Percentiles rank a stretch among this genome's conserved stretches.
Conservation (phyloP, 2,797 vertebrate species). For the Cirrhinus mrigala region DNA sequence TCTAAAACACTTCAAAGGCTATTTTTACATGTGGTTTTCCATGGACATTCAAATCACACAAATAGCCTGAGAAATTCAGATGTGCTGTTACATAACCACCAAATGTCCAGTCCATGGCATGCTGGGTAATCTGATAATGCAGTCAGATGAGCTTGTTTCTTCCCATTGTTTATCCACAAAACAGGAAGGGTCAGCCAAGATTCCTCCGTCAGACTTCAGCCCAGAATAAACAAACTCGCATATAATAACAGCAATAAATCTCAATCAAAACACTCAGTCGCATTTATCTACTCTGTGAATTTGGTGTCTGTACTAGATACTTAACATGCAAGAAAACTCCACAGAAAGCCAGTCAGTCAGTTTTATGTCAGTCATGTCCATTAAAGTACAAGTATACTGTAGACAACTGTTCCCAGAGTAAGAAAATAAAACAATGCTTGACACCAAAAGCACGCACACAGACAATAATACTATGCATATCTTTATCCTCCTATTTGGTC, state of each 20-base stretch:
- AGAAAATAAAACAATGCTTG: neutral
- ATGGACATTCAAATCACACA: conserved; percentile 61
- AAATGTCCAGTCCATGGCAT: conserved; percentile 66
- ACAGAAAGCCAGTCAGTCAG: neutral
- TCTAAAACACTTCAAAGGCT: conserved; percentile 12
- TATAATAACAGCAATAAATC: neutral
- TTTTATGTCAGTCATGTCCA: neutral
- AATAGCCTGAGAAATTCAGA: conserved; percentile 75
- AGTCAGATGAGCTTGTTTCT: conserved; percentile 66
- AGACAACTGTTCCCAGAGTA: neutral
- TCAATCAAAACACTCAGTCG: conserved; percentile 12
- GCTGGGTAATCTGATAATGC: conserved; percentile 70
- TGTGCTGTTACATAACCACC: conserved; percentile 73
- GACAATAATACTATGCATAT: neutral
- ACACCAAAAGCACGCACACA: neutral
- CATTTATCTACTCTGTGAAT: neutral
- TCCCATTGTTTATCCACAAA: conserved; percentile 66
- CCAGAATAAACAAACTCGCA: conserved; percentile 8
- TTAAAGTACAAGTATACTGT: neutral
- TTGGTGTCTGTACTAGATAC: neutral
- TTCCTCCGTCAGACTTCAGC: conserved; percentile 12
- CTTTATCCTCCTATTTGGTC: neutral
- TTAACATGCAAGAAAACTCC: neutral
- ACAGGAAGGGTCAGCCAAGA: conserved; percentile 45
- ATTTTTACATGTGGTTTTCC: conserved; percentile 33